Conservation (phyloP, 64 coral and sea anemone genomes). For the Acropora tenuis region DNA sequence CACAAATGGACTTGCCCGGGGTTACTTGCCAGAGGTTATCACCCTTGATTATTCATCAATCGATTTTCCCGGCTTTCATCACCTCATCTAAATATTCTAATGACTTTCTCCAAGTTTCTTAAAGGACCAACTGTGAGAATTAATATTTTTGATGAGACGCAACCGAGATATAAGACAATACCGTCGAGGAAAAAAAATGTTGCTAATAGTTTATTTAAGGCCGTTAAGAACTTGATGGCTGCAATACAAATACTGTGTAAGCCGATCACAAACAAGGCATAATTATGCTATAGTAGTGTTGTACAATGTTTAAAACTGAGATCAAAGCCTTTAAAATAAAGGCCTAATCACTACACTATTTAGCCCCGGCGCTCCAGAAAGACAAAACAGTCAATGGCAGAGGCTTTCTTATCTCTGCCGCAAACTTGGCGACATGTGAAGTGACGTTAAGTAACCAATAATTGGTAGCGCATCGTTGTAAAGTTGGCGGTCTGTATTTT, state of each 20-base stretch:
- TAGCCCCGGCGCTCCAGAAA: not conserved
- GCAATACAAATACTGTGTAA: not conserved
- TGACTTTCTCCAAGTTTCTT: not conserved
- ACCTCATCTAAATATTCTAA: not conserved
- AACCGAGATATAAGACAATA: not conserved
- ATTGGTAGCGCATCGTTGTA: no score
- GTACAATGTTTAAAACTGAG: not conserved
- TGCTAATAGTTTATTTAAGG: slow-evolving; percentile 36
- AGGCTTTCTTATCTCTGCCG: not conserved
- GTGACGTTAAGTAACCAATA: no score
- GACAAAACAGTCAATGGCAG: not conserved
- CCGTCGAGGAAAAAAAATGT: not conserved
- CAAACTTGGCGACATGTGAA: no score
- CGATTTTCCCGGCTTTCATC: not conserved
- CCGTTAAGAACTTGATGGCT: slow-evolving; percentile 28
- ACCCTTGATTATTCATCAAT: not conserved
- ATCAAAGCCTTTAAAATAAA: not conserved
- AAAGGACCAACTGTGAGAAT: not conserved
- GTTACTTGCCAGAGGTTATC: not conserved
- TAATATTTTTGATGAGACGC: no score
- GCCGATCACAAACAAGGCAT: not conserved
- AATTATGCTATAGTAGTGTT: not conserved
- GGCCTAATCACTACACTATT: not conserved
- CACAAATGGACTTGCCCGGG: no score
- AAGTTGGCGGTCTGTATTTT: no score